phyloP scores from a whole-genome alignment of 2,888 invertebrate genomes.

The Mimachlamys varia region DNA sequence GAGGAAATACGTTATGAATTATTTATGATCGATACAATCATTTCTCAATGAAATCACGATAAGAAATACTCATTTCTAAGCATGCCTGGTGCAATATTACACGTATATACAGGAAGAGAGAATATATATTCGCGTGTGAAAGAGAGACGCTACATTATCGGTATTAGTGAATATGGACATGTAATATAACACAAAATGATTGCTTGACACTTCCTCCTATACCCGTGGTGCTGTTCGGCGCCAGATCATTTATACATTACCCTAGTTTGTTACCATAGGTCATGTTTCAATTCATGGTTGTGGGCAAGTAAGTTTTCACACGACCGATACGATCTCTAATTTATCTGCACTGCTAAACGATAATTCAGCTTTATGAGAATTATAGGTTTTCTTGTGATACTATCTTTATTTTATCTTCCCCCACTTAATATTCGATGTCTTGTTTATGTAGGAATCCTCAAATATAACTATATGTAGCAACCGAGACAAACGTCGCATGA shows the following conservation, averaged over 20 bases:
- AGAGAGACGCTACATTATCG: not conserved
- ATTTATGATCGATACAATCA: not conserved
- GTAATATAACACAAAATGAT: not conserved
- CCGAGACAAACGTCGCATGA: too few relatives aligned
- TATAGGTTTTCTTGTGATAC: not conserved
- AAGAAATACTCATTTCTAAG: not conserved
- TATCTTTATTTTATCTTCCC: not conserved
- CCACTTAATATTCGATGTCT: not conserved
- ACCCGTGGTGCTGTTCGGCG: not conserved
- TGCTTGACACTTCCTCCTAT: not conserved
- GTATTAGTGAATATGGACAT: not conserved
- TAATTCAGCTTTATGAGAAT: not conserved
- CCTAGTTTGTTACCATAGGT: not conserved
- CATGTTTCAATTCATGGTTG: not conserved
- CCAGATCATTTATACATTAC: not conserved
- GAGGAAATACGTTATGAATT: not conserved
- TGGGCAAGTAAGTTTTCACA: not conserved
- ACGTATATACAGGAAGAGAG: not conserved
- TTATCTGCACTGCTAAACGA: not conserved
- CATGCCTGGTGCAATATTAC: not conserved
- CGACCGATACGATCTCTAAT: not conserved
- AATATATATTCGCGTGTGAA: not conserved
- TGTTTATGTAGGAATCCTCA: not conserved
- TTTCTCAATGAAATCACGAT: not conserved
- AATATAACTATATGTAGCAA: not conserved